phyloP scores from a whole-genome alignment of 2,113 vertebrate genomes.

The Parus major region DNA sequence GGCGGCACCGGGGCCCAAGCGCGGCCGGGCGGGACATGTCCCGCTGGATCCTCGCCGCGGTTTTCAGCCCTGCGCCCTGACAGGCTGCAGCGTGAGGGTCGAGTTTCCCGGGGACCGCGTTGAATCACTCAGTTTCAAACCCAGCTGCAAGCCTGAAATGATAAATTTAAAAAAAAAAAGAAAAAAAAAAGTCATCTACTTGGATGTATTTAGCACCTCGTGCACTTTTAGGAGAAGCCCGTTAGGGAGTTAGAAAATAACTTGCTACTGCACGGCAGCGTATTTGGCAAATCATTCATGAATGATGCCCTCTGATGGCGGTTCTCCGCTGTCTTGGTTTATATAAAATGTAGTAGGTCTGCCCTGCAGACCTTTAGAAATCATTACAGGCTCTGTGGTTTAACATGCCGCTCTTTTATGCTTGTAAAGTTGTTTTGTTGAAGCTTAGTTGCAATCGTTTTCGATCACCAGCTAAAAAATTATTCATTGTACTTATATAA shows the following conservation, averaged over 20 bases:
- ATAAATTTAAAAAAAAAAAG: too few species aligned
- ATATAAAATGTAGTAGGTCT: background rate
- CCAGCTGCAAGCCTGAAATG: background rate
- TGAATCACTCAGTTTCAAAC: background rate
- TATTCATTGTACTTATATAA: background rate
- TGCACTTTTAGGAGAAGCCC: background rate
- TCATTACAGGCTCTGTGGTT: background rate
- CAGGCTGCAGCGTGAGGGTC: background rate
- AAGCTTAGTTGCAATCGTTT: background rate
- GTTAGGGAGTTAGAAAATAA: background rate
- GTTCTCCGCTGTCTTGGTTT: background rate
- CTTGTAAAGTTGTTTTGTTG: background rate
- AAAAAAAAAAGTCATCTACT: too few species aligned
- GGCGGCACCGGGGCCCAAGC: background rate
- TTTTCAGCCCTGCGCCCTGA: background rate
- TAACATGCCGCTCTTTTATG: background rate
- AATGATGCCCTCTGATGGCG: slow-evolving; percentile 6
- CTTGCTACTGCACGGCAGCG: background rate
- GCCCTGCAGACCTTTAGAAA: background rate
- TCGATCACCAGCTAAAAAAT: background rate
- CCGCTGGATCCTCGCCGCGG: background rate
- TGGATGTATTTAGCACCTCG: background rate
- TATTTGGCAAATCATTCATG: background rate
- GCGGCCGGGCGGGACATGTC: background rate
- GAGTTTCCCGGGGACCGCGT: background rate